Conservation (phyloP, 2,888 invertebrate genomes). For the Xestia ashworthii region DNA sequence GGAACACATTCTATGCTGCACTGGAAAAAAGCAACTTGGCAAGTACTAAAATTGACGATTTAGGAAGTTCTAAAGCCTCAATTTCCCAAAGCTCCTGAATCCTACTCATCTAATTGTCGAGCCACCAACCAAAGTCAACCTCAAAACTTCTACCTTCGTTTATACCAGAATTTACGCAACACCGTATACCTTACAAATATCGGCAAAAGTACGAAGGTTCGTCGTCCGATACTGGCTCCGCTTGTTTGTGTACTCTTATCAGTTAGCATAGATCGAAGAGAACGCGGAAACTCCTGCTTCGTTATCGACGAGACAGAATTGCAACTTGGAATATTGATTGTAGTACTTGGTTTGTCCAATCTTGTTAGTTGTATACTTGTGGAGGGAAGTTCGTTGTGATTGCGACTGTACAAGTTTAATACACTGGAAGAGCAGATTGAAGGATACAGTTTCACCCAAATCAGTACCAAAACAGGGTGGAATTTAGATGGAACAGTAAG, state of each 20-base stretch:
- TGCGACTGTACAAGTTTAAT: slow-evolving; percentile 38
- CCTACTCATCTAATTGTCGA: not conserved
- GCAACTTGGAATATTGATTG: slow-evolving; percentile 69
- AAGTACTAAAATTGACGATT: not conserved
- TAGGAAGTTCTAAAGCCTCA: not conserved
- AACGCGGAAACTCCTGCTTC: slow-evolving; percentile 75
- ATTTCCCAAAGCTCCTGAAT: not conserved
- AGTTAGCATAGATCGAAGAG: slow-evolving; percentile 73
- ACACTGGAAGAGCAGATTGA: not conserved
- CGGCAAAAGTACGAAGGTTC: slow-evolving; percentile 57
- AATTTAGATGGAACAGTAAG: not conserved
- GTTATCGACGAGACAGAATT: slow-evolving; percentile 73
- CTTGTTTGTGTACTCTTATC: slow-evolving; percentile 73
- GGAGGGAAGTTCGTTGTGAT: slow-evolving; percentile 39
- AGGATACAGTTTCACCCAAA: not conserved
- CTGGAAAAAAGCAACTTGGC: not conserved
- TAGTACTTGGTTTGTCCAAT: slow-evolving; percentile 45
- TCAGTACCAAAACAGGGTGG: not conserved
- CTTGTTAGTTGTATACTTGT: slow-evolving; percentile 49
- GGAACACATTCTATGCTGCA: slow-evolving; percentile 4
- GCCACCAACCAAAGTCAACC: not conserved
- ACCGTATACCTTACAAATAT: slow-evolving; percentile 36
- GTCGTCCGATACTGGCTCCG: slow-evolving; percentile 66
- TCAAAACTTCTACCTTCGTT: slow-evolving; percentile 7
- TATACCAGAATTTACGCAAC: slow-evolving; percentile 28